Percentiles rank a stretch among this genome's conserved stretches.
These are phyloP conservation scores for Eledone cirrhosa DNA, from an alignment of 2,888 invertebrate genomes.

Conservation along the genomic window DNA sequence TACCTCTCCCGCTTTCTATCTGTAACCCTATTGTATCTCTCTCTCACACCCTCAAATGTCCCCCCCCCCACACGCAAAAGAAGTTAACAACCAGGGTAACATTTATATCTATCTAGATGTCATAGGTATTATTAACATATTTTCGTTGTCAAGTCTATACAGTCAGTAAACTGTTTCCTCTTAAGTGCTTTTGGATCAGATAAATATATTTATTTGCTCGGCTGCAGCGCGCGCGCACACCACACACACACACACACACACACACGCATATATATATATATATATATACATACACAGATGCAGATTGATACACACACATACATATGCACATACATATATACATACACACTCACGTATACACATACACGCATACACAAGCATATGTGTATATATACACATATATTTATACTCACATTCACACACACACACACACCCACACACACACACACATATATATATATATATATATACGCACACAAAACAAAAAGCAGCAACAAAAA, in stretches of 20 bases:
- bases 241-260: no score
- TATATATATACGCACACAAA: no score
- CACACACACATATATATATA: no score
- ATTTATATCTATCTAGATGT: neutral
- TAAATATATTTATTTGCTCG: neutral
- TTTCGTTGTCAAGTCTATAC: neutral
- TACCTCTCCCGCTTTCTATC: no score
- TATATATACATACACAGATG: conserved; percentile 6
- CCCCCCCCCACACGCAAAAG: no score
- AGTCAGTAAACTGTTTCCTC: neutral
- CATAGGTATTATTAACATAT: conserved; percentile 8
- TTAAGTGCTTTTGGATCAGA: neutral
- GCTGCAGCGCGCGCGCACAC: no score
- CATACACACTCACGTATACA: neutral
- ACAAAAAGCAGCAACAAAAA: no score
- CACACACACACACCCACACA: no score
- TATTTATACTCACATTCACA: no score
- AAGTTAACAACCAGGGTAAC: neutral
- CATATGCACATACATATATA: neutral
- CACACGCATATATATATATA: conserved; percentile 19
- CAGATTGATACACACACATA: neutral
- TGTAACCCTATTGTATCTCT: no score
- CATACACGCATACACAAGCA: neutral
- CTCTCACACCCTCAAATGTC: no score
- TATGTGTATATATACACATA: neutral